These are phyloP conservation scores for Crotophaga sulcirostris DNA, from an alignment of 2,113 vertebrate species.

Conservation along the genomic window DNA sequence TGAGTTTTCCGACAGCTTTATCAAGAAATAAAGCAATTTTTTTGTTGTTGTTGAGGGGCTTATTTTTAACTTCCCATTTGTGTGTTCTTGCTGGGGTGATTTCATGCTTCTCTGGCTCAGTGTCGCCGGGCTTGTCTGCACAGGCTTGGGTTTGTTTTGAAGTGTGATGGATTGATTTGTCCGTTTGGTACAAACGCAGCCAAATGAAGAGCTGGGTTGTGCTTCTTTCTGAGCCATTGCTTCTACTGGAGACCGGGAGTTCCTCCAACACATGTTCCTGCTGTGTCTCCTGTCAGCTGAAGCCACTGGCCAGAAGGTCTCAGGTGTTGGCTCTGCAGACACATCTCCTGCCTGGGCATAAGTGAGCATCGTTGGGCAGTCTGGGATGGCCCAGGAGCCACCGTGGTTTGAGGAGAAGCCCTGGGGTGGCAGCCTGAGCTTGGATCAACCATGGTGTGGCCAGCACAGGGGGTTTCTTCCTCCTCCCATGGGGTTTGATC, in stretches of 20 bases:
- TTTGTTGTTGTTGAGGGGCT: not conserved
- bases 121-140: not conserved
- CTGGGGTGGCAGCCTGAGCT: no score
- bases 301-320: not conserved
- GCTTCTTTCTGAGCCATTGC: not conserved
- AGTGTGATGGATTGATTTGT: not conserved
- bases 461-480: no score
- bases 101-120: not conserved
- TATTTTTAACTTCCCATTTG: not conserved
- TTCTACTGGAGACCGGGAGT: not conserved
- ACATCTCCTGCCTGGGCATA: no score
- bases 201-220: not conserved
- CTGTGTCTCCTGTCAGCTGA: accelerated
- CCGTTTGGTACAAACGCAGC: accelerated
- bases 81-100: not conserved
- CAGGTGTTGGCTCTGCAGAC: accelerated
- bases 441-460: no score
- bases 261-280: not conserved
- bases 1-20: not conserved
- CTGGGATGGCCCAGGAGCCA: no score
- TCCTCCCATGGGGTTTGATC: no score
- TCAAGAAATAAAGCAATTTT: not conserved
- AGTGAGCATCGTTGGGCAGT: no score
- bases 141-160: not conserved
- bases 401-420: no score